A percentile compares a stretch with the other conserved stretches of the same genome.
phyloP scores from a whole-genome alignment of 2,888 invertebrate genomes.

The Oegoconia quadripuncta region DNA sequence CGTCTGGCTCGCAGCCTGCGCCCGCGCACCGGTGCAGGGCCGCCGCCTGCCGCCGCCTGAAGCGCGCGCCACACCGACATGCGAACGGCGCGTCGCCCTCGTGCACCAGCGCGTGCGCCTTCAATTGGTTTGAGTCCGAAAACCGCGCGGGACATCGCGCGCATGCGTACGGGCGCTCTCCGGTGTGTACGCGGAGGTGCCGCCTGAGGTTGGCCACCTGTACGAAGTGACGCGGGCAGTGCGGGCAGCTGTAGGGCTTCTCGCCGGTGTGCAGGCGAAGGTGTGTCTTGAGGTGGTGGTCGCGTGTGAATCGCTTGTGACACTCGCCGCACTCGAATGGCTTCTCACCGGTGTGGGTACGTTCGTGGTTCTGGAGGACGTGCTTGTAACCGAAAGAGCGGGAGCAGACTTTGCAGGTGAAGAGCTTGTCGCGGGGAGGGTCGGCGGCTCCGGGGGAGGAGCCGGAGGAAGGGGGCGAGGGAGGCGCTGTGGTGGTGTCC shows the following conservation, averaged over 20 bases:
- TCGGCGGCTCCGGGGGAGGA: slow-evolving; percentile 71
- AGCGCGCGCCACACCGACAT: slow-evolving; percentile 89
- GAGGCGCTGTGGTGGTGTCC: slow-evolving; percentile 55
- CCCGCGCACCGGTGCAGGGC: slow-evolving; percentile 88
- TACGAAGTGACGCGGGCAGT: slow-evolving; percentile 95
- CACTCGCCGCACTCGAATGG: slow-evolving; percentile 96
- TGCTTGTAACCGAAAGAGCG: slow-evolving; percentile 96
- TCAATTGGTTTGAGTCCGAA: slow-evolving; percentile 94
- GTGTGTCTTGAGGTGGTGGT: slow-evolving; percentile 96
- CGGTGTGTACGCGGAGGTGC: slow-evolving; percentile 94
- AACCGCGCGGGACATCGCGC: slow-evolving; percentile 91
- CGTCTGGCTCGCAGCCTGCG: slow-evolving; percentile 56
- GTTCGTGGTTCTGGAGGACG: slow-evolving; percentile 95
- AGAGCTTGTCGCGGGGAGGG: slow-evolving; percentile 87
- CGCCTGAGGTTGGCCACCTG: slow-evolving; percentile 95
- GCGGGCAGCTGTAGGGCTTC: slow-evolving; percentile 94
- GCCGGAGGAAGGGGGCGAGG: slow-evolving; percentile 70
- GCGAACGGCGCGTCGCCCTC: slow-evolving; percentile 94
- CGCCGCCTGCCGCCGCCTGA: slow-evolving; percentile 92
- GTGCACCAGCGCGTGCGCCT: slow-evolving; percentile 93
- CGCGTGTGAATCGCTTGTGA: slow-evolving; percentile 94
- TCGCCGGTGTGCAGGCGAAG: slow-evolving; percentile 95
- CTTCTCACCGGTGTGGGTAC: slow-evolving; percentile 96
- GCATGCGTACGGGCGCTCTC: slow-evolving; percentile 93
- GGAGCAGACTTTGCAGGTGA: slow-evolving; percentile 92